Conservation (phyloP, 2,888 invertebrate species). For the Sipha maydis region DNA sequence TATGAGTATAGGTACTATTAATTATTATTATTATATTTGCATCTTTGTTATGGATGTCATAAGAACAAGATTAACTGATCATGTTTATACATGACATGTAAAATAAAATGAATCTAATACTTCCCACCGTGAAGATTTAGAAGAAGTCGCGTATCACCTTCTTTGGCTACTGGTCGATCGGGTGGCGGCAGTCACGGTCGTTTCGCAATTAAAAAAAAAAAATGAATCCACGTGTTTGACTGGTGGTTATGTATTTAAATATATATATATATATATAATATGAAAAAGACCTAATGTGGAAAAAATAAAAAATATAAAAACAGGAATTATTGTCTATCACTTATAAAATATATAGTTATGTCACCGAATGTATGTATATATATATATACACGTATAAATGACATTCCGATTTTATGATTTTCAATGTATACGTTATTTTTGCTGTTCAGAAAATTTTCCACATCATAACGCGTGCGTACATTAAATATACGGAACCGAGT, state of each 20-base stretch:
- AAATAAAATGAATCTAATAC: constrained; percentile 1
- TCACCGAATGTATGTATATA: constrained; percentile 21
- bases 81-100: background rate
- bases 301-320: constrained; percentile 35
- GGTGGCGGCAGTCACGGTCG: constrained; percentile 5
- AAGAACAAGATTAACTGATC: constrained; percentile 15
- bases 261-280: background rate
- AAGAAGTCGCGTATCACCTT: constrained; percentile 32
- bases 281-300: background rate
- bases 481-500: background rate
- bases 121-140: constrained; percentile 17
- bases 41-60: background rate
- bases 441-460: constrained; percentile 13
- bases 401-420: constrained; percentile 36
- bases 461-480: background rate
- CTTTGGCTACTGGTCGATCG: constrained; percentile 35
- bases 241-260: background rate
- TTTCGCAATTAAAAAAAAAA: constrained; percentile 39
- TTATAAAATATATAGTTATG: constrained; percentile 41
- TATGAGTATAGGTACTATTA: background rate
- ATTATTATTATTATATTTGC: background rate
- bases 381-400: constrained; percentile 13
- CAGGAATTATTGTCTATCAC: constrained; percentile 46
- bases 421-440: constrained; percentile 8
- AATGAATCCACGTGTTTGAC: constrained; percentile 40